Evolutionary conservation across 1,140 invertebrate species (phyloP), one percentile per base, ranked within the genome.

Genomic region (Latrodectus geometricus): DNA sequence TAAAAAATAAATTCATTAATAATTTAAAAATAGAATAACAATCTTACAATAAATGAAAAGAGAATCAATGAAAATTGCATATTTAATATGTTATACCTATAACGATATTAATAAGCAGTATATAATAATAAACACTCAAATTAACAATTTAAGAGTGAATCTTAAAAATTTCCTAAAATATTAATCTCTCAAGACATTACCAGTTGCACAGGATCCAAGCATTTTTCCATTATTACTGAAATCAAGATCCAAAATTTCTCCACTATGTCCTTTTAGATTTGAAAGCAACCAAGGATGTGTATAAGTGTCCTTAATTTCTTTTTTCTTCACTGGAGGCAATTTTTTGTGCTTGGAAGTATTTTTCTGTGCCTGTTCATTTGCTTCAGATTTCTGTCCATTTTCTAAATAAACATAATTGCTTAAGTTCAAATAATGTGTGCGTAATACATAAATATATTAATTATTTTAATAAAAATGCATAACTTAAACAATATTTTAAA

Each of bases 151-250:
- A 35, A 35, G 35, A 3, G 35, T 35, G 35, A 35, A 35, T 35
- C 35, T 35, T 35, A 35, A 35, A 35, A 3, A 35, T 35, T 35
- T 35, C 35, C 35, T 35, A 35, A 35, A 35, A 5, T 35, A 35
- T 35, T 35, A 35, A 35, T 35, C 35, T 5, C 35, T 35, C 35
- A 35, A 35, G 35, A 35, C 35, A 20, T 92, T 93, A 97, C 96
- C 96, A 93, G 96, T 94, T 87, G 94, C 94, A 90, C 95, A 95
- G 72, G 95, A 94, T 69, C 95, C 95, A 86, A 97, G 92, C 89
- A 94, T 96, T 92, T 97, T 97, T 74, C 95, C 95, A 91, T 96
- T 96, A 12, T 93, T 92, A 73, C 95, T 96, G 89, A 96, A 95
- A 90, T 95, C 94, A 89, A 97, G 93, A 76, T 95, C 94, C 0